Base-by-base conservation (phyloP, 2,888 invertebrate species). In the Nephrotoma flavescens region DNA sequence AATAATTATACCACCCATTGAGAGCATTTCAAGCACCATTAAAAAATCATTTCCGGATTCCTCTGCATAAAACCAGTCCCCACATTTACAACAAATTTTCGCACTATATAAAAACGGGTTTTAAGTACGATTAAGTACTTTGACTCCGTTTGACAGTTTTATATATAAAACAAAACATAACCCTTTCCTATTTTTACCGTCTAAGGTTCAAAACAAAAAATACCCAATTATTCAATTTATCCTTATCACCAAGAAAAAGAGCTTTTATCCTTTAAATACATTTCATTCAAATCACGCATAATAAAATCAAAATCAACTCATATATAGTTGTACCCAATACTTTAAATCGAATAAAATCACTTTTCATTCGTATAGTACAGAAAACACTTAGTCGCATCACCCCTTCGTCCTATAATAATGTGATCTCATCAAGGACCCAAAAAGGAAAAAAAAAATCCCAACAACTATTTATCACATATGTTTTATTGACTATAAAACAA, bases 401-500 rank as follows among this genome's bases (percentile, higher is more conserved):
- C 71, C 71, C 71, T 71, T 71, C 71, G 71, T 71, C 71, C 31
- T 9, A 71, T 3, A 9, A 52, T 31, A 71, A 71, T 71, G 71
- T 31, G 71, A 71, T 71, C 71, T 71, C 71, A 71, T 71, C 71
- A 71, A 71, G 31, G 71, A 71, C 71, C 71, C 71, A 31, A 71
- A 71, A 71, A 31, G 19, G 31, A 71, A 19, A 57, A 57, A 52
- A 31, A 71, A 71, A 71, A 11, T 71, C 31, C 71, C 71, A 71
- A 71, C 71, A 71, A 71, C 71, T 71, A 71, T 71, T 71, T 71
- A 71, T 84, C 84, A 84, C 84, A 84, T 84, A 84, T 84, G 84
- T 84, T 84, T 84, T 84, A 42, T 84, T 84, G 84, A 84, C 84
- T 84, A 84, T 42, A 84, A 84, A 84, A 42, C 84, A 84, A 84